phyloP scores from a whole-genome alignment of 2,113 vertebrate genomes.

The Chaenocephalus aceratus region DNA sequence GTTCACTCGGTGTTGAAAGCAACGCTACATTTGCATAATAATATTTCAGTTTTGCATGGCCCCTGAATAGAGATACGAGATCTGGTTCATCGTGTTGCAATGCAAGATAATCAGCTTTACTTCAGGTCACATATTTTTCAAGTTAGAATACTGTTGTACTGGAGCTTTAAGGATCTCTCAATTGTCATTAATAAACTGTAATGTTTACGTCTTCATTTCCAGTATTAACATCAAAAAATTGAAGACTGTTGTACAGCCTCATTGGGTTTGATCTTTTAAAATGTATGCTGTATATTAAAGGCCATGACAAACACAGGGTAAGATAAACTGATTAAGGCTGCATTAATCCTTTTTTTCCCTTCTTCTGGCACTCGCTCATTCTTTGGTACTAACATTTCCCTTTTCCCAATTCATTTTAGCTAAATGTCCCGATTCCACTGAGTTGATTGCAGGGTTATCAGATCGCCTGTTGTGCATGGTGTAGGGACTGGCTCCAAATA shows the following conservation, averaged over 20 bases:
- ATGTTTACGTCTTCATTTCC: slow-evolving; percentile 14
- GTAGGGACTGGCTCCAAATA: too few species aligned
- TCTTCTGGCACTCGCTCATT: too few species aligned
- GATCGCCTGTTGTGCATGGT: too few species aligned
- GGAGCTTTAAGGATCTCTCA: slow-evolving; percentile 5
- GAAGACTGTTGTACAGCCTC: background rate
- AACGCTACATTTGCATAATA: slow-evolving; percentile 63
- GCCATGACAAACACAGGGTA: background rate
- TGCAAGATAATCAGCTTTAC: slow-evolving; percentile 33
- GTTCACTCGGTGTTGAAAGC: slow-evolving; percentile 57
- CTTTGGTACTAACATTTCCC: too few species aligned
- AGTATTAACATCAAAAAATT: background rate
- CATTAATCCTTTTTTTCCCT: background rate
- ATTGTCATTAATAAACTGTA: slow-evolving; percentile 1
- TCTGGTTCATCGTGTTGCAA: slow-evolving; percentile 24
- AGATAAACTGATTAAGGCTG: background rate
- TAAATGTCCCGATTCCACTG: too few species aligned
- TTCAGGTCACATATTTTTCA: slow-evolving; percentile 35
- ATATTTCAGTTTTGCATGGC: slow-evolving; percentile 48
- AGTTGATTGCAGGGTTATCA: too few species aligned
- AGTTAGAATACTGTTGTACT: slow-evolving; percentile 2
- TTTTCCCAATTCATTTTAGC: too few species aligned
- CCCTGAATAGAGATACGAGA: slow-evolving; percentile 51
- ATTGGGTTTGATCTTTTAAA: too few species aligned
- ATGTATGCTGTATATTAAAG: background rate